Base-by-base conservation (phyloP, 2,797 vertebrate species). In the Rhinoraja longicauda region DNA sequence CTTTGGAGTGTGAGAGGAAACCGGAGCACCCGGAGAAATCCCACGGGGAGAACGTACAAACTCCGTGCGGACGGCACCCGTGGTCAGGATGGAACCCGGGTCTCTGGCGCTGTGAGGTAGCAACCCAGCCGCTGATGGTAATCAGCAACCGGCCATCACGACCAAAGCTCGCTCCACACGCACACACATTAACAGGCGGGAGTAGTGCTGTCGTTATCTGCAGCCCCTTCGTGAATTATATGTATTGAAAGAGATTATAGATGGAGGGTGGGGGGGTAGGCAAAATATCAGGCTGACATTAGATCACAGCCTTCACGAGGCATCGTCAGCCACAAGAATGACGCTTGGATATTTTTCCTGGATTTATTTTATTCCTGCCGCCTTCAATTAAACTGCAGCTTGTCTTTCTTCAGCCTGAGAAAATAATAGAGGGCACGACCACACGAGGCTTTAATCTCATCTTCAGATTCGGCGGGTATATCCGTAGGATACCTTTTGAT, bases 201-300 rank as follows among this genome's bases (percentile, higher is more conserved):
- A 79, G 36, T 36, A 81, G 19, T 62, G 82, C 17, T 32, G 59
- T 67, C 62, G 67, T 67, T 21, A 64, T 21, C 29, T 64, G 64
- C 29, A 64, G 84, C 5, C 84, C 6, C 32, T 64, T 84, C 7
- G 32, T 32, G 57, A 64, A 19, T 64, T 32, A 67, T n/a, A 88
- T 88, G 67, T 21, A 88, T 88, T 88, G 32, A 88, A 67, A 88
- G n/a, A 88, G 59, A 88, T 67, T 88, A 88, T 67, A 88, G 84
- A 62, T 88, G 84, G 45, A 45, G 45, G 45, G 2, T 45, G 39
- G 39, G 39, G 39, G 59, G 59, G 64, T n/a, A 59, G 29, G 29
- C 82, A 86, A 86, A 29, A 29, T 29, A 64, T 86, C 57, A 62
- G 57, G 21, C 59, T 6, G 59, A 36, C 62, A 67, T 64, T 67